Base-by-base conservation (phyloP, 1,140 invertebrate species). In the Venturia canescens region DNA sequence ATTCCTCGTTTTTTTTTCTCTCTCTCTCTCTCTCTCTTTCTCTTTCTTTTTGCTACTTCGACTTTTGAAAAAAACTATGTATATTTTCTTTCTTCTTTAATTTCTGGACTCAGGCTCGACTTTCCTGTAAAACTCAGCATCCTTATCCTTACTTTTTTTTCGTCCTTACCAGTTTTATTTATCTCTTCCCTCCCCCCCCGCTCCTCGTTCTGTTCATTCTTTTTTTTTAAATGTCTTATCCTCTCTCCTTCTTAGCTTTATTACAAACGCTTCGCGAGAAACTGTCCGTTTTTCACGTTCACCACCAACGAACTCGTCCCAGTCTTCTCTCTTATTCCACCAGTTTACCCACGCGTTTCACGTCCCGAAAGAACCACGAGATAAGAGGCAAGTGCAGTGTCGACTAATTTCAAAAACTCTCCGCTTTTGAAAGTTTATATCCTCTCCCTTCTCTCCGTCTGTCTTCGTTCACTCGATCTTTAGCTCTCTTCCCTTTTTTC, bases 321-420 rank as follows among this genome's bases (percentile, higher is more conserved):
- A 11, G 23, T 1, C 1, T 27, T 66, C 66, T 31, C 15, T 26
- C 27, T 26, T 26, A 23, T 63, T 63, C 60, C 60, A 63, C 21
- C 16, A 69, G 66, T 69, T 69, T 69, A 69, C 29, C 66, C 1
- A 69, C 27, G 29, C 29, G 26, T 69, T 69, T 31, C 29, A 69
- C 27, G 29, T 69, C 29, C 29, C 27, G 3, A 69, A 69, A 69
- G 29, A 16, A 69, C 27, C 27, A 31, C 66, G 21, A 69, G 66
- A 69, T 31, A 69, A 69, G 29, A 31, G 27, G 29, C 66, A 69
- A 69, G 26, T 69, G 27, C 66, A 69, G 66, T 69, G 66, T 34
- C 66, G 66, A 34, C 66, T 69, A 69, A 69, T 69, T 69, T 69
- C 29, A 69, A 69, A 69, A 69, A 69, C 29, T 69, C 66, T 29